Evolutionary conservation across 2,888 invertebrate species (phyloP).

Genomic region (Lithophane semibrunnea): DNA sequence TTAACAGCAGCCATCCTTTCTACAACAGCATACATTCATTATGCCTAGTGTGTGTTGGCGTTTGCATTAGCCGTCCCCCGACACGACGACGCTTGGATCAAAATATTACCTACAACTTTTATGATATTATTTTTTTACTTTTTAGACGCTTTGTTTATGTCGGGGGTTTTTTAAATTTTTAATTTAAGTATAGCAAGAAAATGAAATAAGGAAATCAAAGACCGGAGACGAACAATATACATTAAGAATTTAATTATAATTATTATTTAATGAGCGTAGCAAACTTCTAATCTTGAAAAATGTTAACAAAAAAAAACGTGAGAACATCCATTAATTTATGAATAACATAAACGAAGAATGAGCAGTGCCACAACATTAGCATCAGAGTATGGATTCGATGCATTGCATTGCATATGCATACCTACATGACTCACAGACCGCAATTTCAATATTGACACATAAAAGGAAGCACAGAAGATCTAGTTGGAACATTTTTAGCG

Average conservation of each 20-base stretch:
- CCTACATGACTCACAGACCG: slow-evolving; percentile 16
- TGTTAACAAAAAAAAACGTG: slow-evolving; percentile 37
- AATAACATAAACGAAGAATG: slow-evolving; percentile 22
- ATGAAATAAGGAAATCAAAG: not conserved
- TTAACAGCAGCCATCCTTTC: no score
- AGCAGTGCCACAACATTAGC: slow-evolving; percentile 51
- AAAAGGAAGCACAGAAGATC: not conserved
- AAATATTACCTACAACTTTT: no score
- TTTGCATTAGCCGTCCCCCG: no score
- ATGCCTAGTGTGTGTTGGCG: no score
- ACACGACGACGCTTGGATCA: no score
- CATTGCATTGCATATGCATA: slow-evolving; percentile 4
- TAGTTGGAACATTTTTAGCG: no score
- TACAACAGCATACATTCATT: no score
- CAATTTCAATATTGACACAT: not conserved
- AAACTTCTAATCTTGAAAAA: not conserved
- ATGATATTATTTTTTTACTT: no score
- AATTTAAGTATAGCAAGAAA: no score
- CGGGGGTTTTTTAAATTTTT: no score
- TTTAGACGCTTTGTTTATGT: no score
- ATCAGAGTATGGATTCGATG: slow-evolving; percentile 34
- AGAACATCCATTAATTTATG: slow-evolving; percentile 22
- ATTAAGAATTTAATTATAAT: not conserved
- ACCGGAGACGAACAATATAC: not conserved
- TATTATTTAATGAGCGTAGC: not conserved